A percentile compares a stretch with the other conserved stretches of the same genome.
These are phyloP conservation scores for Prionchulus punctatus DNA, from an alignment of 2,888 invertebrate genomes.

Conservation along the genomic window DNA sequence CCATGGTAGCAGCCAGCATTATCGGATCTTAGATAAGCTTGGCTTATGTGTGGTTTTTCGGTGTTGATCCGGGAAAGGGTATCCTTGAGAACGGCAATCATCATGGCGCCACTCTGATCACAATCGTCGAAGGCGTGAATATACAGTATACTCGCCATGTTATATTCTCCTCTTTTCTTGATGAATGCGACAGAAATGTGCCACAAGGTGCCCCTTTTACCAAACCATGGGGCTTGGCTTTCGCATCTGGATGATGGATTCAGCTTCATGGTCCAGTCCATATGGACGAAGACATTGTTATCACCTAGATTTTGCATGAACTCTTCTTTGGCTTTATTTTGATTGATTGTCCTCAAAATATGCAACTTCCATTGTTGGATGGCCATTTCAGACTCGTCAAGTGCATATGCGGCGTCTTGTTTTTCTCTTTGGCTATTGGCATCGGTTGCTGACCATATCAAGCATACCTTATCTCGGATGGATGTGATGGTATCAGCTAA, in stretches of 20 bases:
- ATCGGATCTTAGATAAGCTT: constrained; percentile 1
- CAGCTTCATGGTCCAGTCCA: constrained; percentile 3
- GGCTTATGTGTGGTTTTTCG: not conserved
- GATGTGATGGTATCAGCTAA: not conserved
- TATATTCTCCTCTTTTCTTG: too few relatives aligned
- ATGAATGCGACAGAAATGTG: constrained; percentile 1
- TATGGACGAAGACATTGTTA: not conserved
- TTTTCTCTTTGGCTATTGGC: not conserved
- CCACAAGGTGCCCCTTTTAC: not conserved
- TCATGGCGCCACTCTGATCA: not conserved
- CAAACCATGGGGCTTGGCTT: not conserved
- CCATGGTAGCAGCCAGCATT: constrained; percentile 4
- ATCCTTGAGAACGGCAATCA: not conserved
- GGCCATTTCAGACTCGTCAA: not conserved
- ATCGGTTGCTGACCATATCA: not conserved
- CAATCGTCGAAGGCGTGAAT: not conserved
- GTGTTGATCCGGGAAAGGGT: not conserved
- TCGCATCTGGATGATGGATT: not conserved
- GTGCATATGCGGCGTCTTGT: not conserved
- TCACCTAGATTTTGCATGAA: not conserved
- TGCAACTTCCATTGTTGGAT: not conserved
- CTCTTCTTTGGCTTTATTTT: not conserved
- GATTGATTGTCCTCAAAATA: constrained; percentile 2
- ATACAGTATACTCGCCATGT: not conserved
- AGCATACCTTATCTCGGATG: not conserved